Evolutionary conservation across 2,113 vertebrate species (phyloP).

Genomic region (Platichthys flesus): DNA sequence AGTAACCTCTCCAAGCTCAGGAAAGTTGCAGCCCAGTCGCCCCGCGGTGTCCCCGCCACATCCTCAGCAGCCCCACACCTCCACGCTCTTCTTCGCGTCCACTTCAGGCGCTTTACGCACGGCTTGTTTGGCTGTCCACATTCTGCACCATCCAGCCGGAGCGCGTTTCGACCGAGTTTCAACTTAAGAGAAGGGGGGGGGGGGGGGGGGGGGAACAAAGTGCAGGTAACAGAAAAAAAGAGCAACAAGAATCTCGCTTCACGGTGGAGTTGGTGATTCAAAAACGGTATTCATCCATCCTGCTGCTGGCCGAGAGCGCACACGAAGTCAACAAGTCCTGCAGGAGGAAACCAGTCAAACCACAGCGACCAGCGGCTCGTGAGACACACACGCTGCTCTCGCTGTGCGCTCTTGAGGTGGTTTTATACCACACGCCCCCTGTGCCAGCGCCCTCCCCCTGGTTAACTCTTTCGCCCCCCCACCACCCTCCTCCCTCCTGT

Average conservation of each 20-base stretch:
- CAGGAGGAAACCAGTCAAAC: slow-evolving; percentile 37
- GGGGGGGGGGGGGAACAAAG: too few relatives aligned
- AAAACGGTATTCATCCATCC: slow-evolving; percentile 56
- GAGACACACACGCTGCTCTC: slow-evolving; percentile 70
- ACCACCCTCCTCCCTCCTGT: background rate
- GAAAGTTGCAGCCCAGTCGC: slow-evolving; percentile 53
- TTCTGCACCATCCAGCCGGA: slow-evolving; percentile 28
- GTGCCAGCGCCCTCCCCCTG: slow-evolving; percentile 73
- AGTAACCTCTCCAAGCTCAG: slow-evolving; percentile 42
- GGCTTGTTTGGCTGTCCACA: slow-evolving; percentile 46
- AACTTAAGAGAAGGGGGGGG: background rate
- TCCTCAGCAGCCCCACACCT: slow-evolving; percentile 48
- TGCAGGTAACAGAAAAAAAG: background rate
- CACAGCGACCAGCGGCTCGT: slow-evolving; percentile 15
- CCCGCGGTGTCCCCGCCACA: slow-evolving; percentile 56
- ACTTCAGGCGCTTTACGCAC: slow-evolving; percentile 37
- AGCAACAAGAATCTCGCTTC: slow-evolving; percentile 6
- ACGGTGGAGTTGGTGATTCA: slow-evolving; percentile 27
- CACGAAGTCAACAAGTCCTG: slow-evolving; percentile 14
- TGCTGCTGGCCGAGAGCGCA: background rate
- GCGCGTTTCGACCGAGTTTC: slow-evolving; percentile 2
- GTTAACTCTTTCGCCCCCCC: slow-evolving; percentile 79
- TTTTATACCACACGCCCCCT: slow-evolving; percentile 80
- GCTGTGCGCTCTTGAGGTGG: slow-evolving; percentile 69
- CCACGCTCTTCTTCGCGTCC: slow-evolving; percentile 28